Conservation (phyloP, 2,888 invertebrate genomes). For the Esperia sulphurella region DNA sequence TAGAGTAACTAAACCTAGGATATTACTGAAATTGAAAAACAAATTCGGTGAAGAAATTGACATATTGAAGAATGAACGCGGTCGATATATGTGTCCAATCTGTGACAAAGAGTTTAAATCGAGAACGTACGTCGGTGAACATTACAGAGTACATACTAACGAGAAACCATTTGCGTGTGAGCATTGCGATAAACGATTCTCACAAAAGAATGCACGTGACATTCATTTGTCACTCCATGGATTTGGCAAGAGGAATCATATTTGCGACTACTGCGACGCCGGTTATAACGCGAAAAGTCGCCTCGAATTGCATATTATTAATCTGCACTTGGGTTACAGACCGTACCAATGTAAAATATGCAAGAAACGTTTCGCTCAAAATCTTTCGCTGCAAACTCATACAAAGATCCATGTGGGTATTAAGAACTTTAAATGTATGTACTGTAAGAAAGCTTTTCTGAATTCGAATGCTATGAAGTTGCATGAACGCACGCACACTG, state of each 20-base stretch:
- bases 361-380: conserved; percentile 5
- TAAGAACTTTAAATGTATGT: conserved; percentile 18
- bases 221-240: too few species aligned
- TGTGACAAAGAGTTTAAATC: conserved; percentile 6
- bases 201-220: too few species aligned
- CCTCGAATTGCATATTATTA: conserved; percentile 7
- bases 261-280: conserved; percentile 4
- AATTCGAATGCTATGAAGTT: not conserved
- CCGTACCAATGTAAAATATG: conserved; percentile 1
- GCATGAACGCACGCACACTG: conserved; percentile 28
- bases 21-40: not conserved
- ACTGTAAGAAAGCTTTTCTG: conserved; percentile 27
- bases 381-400: not conserved
- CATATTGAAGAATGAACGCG: not conserved
- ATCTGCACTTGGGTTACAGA: conserved; percentile 22
- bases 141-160: not conserved
- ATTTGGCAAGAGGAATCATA: not conserved
- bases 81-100: conserved; percentile 9
- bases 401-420: conserved; percentile 2
- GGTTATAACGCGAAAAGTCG: not conserved
- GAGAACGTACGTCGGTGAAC: not conserved
- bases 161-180: not conserved
- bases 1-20: not conserved
- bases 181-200: not conserved
- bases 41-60: not conserved